Base-by-base conservation (phyloP, 2,113 vertebrate genomes). In the Lichenostomus cassidix region DNA sequence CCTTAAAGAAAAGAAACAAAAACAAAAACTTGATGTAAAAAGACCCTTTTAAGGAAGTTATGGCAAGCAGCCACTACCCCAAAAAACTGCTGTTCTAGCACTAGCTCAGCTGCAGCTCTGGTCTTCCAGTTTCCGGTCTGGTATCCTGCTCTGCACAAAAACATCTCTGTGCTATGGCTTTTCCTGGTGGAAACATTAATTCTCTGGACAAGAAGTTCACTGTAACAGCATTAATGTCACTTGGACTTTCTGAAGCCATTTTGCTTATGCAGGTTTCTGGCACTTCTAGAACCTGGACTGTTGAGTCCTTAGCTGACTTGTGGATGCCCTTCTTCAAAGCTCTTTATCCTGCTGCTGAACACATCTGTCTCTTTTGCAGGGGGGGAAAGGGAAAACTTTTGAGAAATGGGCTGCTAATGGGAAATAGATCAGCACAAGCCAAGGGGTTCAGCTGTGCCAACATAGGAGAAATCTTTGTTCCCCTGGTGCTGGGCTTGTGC, bases 131-230 rank as follows among this genome's bases (percentile, higher is more conserved):
- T 97, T 96, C 95, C 69, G 10, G 59, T 81, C 76, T 93, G 56
- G 76, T 92, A 93, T 97, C 88, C 94, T 95, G 86, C n/a, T 78
- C 76, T 92, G 75, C 31, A 90, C 79, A 92, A 88, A 96, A 74
- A 90, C 44, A 53, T 64, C 12, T 85, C 83, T 94, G 62, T 95
- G 82, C 71, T 77, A 11, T 73, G 47, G 27, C 33, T 73, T 62
- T 90, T 89, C 41, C 83, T 90, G 46, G 29, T 63, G 31, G 46
- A 90, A 86, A 35, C 16, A 14, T 62, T 79, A 0, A 1, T 67
- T 77, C 18, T 64, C n/a, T 56, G 46, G 87, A 60, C 60, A 86
- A 75, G 76, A 70, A 59, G 31, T 46, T 68, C 62, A 56, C 47
- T 84, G 68, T 89, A 83, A 46, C 19, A 75, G 14, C n/a, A 19